A percentile compares a stretch with the other conserved stretches of the same genome.
Evolutionary conservation across 2,797 vertebrate genomes (phyloP).

Genomic region (Sebastes matsubarae): DNA sequence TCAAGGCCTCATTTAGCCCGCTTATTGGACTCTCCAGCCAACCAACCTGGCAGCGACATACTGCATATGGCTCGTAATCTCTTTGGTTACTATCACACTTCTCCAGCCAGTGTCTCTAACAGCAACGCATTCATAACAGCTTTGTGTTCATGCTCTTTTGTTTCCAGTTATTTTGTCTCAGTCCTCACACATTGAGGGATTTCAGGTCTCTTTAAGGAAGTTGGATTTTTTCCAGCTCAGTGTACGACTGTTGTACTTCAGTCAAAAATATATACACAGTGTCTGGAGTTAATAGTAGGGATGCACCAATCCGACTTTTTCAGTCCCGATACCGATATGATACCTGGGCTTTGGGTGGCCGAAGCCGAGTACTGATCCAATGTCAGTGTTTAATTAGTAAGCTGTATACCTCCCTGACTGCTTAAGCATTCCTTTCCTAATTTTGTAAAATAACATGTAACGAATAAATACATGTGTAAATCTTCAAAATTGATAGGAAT

Average conservation of each 20-base stretch:
- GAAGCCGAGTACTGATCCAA: background rate
- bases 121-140: slow-evolving; percentile 27
- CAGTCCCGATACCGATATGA: background rate
- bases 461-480: background rate
- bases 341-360: background rate
- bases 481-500: background rate
- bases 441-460: background rate
- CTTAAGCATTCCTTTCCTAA: background rate
- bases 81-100: slow-evolving; percentile 45
- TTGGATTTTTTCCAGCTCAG: background rate
- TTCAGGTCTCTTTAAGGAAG: background rate
- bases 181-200: slow-evolving; percentile 2
- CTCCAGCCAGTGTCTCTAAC: slow-evolving; percentile 40
- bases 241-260: background rate
- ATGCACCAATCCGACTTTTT: background rate
- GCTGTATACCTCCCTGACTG: background rate
- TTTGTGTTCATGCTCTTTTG: slow-evolving; percentile 13
- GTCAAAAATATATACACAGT: background rate
- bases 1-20: slow-evolving; percentile 71
- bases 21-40: slow-evolving; percentile 62
- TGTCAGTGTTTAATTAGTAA: background rate
- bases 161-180: slow-evolving; percentile 20
- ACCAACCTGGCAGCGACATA: slow-evolving; percentile 40
- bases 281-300: background rate
- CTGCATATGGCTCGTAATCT: slow-evolving; percentile 53